These are phyloP conservation scores for Eurystomus gularis DNA, from an alignment of 2,113 vertebrate species.

Conservation along the genomic window DNA sequence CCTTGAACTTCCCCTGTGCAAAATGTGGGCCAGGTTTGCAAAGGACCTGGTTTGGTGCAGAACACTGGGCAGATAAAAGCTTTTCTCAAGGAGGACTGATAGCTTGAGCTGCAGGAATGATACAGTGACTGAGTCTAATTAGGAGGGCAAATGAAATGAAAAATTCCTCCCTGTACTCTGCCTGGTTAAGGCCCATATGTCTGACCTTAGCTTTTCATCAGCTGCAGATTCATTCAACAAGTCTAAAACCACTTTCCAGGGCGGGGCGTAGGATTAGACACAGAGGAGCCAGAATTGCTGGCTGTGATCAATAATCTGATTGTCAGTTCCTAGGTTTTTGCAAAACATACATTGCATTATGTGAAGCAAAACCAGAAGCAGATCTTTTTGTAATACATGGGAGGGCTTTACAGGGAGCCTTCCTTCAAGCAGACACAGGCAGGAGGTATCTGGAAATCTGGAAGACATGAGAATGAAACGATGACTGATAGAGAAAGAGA, in stretches of 20 bases:
- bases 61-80: not conserved
- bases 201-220: conserved; percentile 44
- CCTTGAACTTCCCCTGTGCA: not conserved
- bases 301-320: conserved; percentile 60
- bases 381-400: conserved; percentile 57
- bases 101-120: not conserved
- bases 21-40: not conserved
- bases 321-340: conserved; percentile 33
- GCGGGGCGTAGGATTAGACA: conserved; percentile 41
- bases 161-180: not conserved
- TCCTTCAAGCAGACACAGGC: conserved; percentile 38
- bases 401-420: conserved; percentile 56
- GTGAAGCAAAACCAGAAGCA: conserved; percentile 55
- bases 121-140: not conserved
- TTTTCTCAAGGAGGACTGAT: not conserved
- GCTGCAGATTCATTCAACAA: conserved; percentile 22
- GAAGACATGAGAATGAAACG: conserved; percentile 47
- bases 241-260: conserved; percentile 22
- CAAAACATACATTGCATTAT: not conserved
- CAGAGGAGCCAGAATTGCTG: conserved; percentile 42
- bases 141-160: not conserved
- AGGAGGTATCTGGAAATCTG: conserved; percentile 62
- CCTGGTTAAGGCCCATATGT: not conserved
- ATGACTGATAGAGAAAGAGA: conserved; percentile 58
- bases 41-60: not conserved